Base-by-base conservation (phyloP, 2,888 invertebrate species). In the Noctua janthe region DNA sequence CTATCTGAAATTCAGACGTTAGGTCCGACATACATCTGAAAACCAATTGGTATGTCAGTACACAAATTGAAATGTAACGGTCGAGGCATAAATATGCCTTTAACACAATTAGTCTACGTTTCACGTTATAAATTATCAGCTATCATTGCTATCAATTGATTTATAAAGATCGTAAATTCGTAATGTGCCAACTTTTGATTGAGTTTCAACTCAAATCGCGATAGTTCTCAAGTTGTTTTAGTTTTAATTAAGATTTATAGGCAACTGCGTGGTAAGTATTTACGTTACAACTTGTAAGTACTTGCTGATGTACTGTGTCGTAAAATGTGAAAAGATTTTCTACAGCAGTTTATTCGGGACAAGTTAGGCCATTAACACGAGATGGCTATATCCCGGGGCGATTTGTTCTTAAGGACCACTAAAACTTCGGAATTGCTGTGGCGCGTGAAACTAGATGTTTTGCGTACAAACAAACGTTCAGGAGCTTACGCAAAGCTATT, bases 171-270 rank as follows among this genome's bases (percentile, higher is more conserved):
- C 80, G 78, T 84, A 76, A 81, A 85, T 87, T 81, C 76, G 78
- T 82, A 89, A 90, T 77, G 82, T 83, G 64, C 76, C n/a, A 90
- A 88, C 81, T 88, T 86, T 81, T 85, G 83, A 90, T 90, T 78
- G 83, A 83, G 74, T 85, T 89, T 76, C 67, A 81, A 88, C 75
- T 81, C 66, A 71, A 82, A 83, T 78, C 64, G 74, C 74, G 83
- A 79, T 90, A 90, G 90, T 90, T 89, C 70, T 83, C 67, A 90
- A 90, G 81, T 83, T 81, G 86, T 83, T 83, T 83, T 76, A 88
- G 85, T 89, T 90, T 89, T 87, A 88, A 90, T 89, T 87, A 87
- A 89, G 89, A 90, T 83, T 82, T 78, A 88, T 82, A 54, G 77
- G 59, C 76, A 77, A 82, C 78, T 75, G 66, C 70, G 80, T 76